Conservation (phyloP, 2,113 vertebrate species). For the Blennius ocellaris region DNA sequence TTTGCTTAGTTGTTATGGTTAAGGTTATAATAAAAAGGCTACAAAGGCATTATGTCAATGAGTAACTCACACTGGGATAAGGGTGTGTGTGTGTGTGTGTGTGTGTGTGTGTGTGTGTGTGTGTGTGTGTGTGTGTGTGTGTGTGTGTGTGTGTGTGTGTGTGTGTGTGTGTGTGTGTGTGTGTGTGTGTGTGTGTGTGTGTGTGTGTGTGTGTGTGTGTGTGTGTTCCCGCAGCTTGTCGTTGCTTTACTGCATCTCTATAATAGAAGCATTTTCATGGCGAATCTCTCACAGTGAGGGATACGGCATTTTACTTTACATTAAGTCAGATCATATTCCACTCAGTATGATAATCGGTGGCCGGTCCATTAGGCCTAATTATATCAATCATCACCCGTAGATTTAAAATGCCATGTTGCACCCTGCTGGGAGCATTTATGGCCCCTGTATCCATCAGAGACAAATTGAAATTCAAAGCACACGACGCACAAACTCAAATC, state of each 20-base stretch:
- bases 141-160: too few relatives aligned
- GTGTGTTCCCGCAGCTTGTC: background rate
- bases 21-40: too few relatives aligned
- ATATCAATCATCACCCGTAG: constrained; percentile 66
- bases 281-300: background rate
- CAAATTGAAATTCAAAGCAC: constrained; percentile 64
- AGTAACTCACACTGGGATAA: too few relatives aligned
- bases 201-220: too few relatives aligned
- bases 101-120: too few relatives aligned
- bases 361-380: constrained; percentile 68
- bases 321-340: constrained; percentile 49
- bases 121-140: too few relatives aligned
- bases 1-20: too few relatives aligned
- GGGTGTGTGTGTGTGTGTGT: too few relatives aligned
- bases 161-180: too few relatives aligned
- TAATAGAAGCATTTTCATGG: background rate
- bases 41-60: too few relatives aligned
- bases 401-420: constrained; percentile 53
- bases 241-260: background rate
- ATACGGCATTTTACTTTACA: constrained; percentile 32
- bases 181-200: too few relatives aligned
- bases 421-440: constrained; percentile 55
- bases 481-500: constrained; percentile 41
- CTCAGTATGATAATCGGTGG: constrained; percentile 52
- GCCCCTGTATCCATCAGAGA: constrained; percentile 45